A percentile compares a stretch with the other conserved stretches of the same genome.
These are phyloP conservation scores for Sebastolobus altivelis DNA, from an alignment of 2,797 vertebrate species.

Conservation along the genomic window DNA sequence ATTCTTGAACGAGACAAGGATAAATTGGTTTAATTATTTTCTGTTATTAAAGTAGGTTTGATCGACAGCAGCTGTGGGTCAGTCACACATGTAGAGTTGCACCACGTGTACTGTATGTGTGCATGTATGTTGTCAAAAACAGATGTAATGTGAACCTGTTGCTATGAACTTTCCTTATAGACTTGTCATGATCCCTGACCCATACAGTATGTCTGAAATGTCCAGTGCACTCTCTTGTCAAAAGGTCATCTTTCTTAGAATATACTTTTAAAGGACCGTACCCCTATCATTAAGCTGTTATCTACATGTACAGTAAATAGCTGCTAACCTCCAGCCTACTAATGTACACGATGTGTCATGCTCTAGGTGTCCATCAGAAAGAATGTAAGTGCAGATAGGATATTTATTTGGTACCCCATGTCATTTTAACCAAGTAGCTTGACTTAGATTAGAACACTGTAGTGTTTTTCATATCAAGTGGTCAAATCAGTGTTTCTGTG, in stretches of 20 bases:
- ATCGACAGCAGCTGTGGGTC: neutral
- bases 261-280: neutral
- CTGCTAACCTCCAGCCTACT: neutral
- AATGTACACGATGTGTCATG: constrained; percentile 7
- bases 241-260: constrained; percentile 20
- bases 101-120: too few species aligned
- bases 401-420: neutral
- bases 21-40: too few species aligned
- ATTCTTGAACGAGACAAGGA: too few species aligned
- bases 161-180: neutral
- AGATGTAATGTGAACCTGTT: neutral
- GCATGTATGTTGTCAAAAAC: neutral
- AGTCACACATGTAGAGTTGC: neutral
- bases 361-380: constrained; percentile 30
- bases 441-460: neutral
- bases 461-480: neutral
- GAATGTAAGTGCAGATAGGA: constrained; percentile 30
- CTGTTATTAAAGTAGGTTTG: neutral
- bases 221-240: neutral
- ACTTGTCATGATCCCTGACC: neutral
- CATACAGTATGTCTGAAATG: neutral
- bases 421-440: neutral
- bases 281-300: neutral
- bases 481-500: constrained; percentile 1
- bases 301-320: neutral